Evolutionary conservation across 2,113 vertebrate species (phyloP).

Genomic region (Corythaeola cristata): DNA sequence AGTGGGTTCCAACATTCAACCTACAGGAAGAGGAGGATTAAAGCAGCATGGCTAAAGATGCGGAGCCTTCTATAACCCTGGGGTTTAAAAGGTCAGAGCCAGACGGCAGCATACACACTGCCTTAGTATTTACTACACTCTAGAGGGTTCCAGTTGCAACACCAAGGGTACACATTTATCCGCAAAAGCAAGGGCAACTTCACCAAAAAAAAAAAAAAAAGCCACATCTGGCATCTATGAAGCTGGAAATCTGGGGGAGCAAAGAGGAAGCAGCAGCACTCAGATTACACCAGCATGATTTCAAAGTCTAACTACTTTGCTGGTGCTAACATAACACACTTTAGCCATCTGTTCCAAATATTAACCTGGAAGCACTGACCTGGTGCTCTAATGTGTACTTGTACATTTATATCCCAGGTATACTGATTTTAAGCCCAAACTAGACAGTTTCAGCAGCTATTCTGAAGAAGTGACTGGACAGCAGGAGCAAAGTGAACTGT

Average conservation of each 20-base stretch:
- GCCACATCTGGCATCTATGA: neutral
- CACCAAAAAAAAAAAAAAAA: neutral
- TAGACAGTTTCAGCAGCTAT: neutral
- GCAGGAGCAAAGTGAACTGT: neutral
- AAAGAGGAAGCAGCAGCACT: constrained; percentile 16
- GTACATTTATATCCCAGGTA: neutral
- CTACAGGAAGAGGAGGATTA: neutral
- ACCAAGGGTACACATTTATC: neutral
- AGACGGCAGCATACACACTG: neutral
- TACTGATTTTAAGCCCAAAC: neutral
- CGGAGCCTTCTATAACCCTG: neutral
- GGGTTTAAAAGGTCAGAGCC: neutral
- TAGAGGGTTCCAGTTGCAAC: constrained; percentile 63
- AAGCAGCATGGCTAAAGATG: neutral
- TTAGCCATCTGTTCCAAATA: neutral
- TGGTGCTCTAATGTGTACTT: neutral
- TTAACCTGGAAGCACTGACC: neutral
- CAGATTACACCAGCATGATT: neutral
- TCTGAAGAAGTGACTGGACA: neutral
- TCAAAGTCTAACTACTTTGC: neutral
- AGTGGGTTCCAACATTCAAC: neutral
- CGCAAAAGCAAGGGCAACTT: neutral
- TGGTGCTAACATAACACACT: neutral
- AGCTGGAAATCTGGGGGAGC: neutral
- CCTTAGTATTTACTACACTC: neutral